These are phyloP conservation scores for Helicoverpa assulta DNA, from an alignment of 2,888 invertebrate species.

Conservation along the genomic window DNA sequence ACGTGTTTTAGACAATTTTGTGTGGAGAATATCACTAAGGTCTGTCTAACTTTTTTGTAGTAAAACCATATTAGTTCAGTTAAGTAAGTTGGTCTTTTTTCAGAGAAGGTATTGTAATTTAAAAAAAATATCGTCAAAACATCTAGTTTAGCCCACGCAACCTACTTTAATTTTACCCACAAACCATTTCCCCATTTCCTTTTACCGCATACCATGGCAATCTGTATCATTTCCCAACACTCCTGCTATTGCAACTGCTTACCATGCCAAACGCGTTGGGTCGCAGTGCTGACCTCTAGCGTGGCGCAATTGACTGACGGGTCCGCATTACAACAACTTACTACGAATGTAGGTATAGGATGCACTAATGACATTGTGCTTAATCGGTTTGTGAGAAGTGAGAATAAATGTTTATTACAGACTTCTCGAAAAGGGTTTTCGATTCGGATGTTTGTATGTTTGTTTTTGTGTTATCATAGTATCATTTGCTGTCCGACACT, in stretches of 20 bases:
- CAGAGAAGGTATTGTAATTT: too few relatives aligned
- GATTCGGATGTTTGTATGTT: neutral
- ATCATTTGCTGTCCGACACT: too few relatives aligned
- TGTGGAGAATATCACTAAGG: too few relatives aligned
- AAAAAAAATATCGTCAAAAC: too few relatives aligned
- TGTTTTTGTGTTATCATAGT: too few relatives aligned
- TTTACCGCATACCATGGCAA: constrained; percentile 14
- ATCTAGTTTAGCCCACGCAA: neutral
- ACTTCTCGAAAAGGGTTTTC: too few relatives aligned
- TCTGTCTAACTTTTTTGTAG: too few relatives aligned
- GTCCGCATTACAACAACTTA: constrained; percentile 40
- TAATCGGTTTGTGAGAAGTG: constrained; percentile 27
- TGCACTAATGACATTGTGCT: constrained; percentile 30
- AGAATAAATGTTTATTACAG: neutral
- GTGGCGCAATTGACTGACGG: constrained; percentile 27
- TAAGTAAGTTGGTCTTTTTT: too few relatives aligned
- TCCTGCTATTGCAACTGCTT: constrained; percentile 35
- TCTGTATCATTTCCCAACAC: constrained; percentile 42
- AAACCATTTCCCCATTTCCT: constrained; percentile 27
- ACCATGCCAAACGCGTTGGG: constrained; percentile 35
- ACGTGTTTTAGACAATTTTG: too few relatives aligned
- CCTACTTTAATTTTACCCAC: neutral
- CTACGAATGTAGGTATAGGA: constrained; percentile 7
- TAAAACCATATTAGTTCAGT: too few relatives aligned
- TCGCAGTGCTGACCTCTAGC: constrained; percentile 50